Conservation (phyloP, 1,140 invertebrate species). For the Lasioglossum baleicum region DNA sequence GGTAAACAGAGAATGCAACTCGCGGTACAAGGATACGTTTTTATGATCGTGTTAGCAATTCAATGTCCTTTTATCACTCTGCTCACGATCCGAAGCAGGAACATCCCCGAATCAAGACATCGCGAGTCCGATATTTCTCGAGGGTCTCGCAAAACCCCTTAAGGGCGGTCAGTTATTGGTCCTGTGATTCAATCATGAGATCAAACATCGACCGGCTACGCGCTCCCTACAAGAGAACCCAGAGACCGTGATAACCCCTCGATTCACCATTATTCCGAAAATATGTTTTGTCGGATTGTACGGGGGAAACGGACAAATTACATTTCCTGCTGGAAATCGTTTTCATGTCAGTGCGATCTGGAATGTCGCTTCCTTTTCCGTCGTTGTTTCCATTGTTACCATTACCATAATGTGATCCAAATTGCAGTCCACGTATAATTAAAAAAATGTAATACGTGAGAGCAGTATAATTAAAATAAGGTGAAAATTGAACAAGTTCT, state of each 20-base stretch:
- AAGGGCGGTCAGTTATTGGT: slow-evolving; percentile 67
- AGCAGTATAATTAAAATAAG: too few relatives aligned
- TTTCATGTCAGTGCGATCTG: not conserved
- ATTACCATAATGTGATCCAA: not conserved
- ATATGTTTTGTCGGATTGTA: slow-evolving; percentile 20
- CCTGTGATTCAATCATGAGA: slow-evolving; percentile 67
- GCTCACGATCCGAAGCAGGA: not conserved
- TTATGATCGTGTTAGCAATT: not conserved
- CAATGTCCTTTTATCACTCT: slow-evolving; percentile 4
- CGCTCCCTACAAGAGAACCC: slow-evolving; percentile 9
- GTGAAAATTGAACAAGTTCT: too few relatives aligned
- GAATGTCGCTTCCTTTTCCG: not conserved
- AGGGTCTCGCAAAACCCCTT: slow-evolving; percentile 53
- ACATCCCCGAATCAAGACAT: slow-evolving; percentile 43
- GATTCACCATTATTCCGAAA: slow-evolving; percentile 37
- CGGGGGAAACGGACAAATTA: slow-evolving; percentile 1
- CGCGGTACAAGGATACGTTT: not conserved
- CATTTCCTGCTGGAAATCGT: not conserved
- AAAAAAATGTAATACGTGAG: too few relatives aligned
- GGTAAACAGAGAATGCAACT: not conserved
- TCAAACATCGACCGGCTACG: slow-evolving; percentile 57
- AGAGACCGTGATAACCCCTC: slow-evolving; percentile 23
- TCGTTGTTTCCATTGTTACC: not conserved
- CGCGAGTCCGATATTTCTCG: slow-evolving; percentile 64
- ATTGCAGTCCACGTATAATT: not conserved